Evolutionary conservation across 2,888 invertebrate species (phyloP).

Genomic region (Drosophila colorata): DNA sequence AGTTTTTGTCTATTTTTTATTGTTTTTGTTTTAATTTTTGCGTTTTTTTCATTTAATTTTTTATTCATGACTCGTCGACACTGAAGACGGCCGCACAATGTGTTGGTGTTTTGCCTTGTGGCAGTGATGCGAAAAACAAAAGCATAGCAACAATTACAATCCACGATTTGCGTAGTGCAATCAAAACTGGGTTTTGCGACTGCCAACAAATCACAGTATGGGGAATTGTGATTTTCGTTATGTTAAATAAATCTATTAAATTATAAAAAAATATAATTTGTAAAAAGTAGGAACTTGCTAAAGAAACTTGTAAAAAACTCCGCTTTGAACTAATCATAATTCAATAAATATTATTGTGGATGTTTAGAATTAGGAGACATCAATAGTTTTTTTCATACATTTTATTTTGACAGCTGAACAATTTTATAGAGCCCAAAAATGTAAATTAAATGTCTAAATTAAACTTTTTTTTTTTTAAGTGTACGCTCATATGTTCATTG

Average conservation of each 20-base stretch:
- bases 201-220: constrained; percentile 23
- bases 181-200: constrained; percentile 40
- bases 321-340: too few species aligned
- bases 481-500: constrained; percentile 13
- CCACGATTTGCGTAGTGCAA: constrained; percentile 55
- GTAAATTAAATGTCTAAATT: not conserved
- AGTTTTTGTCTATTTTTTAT: constrained; percentile 63
- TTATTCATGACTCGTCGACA: constrained; percentile 76
- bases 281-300: too few species aligned
- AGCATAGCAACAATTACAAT: constrained; percentile 30
- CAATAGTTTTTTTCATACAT: too few species aligned
- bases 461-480: not conserved
- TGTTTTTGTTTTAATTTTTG: constrained; percentile 6
- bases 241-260: too few species aligned
- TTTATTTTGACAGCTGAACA: too few species aligned
- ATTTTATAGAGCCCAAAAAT: not conserved
- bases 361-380: too few species aligned
- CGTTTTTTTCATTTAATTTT: constrained; percentile 44
- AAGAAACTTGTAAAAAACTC: too few species aligned
- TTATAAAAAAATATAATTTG: too few species aligned
- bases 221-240: not conserved
- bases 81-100: constrained; percentile 66
- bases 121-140: constrained; percentile 26
- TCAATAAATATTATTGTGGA: too few species aligned
- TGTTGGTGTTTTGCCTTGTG: constrained; percentile 60